phyloP scores from a whole-genome alignment of 2,797 vertebrate genomes.

The Amblyraja radiata region DNA sequence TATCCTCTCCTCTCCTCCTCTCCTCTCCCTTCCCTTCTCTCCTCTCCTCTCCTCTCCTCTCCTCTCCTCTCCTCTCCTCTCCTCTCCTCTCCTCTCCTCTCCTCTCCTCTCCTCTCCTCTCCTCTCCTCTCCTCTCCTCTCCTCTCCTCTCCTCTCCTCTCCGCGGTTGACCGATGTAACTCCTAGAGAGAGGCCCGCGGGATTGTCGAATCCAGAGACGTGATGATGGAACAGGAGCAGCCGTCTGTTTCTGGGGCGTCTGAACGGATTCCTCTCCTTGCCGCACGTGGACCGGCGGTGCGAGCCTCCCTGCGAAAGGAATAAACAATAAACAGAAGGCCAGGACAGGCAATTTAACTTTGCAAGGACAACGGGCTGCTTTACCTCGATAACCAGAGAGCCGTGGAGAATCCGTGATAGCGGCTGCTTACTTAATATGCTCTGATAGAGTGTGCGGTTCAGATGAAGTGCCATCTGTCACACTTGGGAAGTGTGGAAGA shows the following conservation, averaged over 20 bases:
- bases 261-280: constrained; percentile 52
- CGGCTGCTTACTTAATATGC: constrained; percentile 30
- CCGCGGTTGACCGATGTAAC: too few relatives aligned
- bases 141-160: not conserved
- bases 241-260: constrained; percentile 57
- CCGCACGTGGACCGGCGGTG: not conserved
- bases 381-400: not conserved
- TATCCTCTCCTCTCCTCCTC: too few relatives aligned
- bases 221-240: not conserved
- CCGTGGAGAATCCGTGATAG: not conserved
- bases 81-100: too few relatives aligned
- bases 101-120: too few relatives aligned
- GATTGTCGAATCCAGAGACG: not conserved
- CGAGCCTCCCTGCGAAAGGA: not conserved
- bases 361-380: not conserved
- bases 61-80: too few relatives aligned
- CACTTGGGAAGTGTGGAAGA: constrained; percentile 30
- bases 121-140: too few relatives aligned
- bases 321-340: not conserved
- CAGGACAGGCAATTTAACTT: not conserved
- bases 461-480: constrained; percentile 30
- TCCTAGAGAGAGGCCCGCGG: not conserved
- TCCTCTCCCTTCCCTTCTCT: too few relatives aligned
- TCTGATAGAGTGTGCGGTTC: constrained; percentile 28
- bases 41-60: too few relatives aligned